phyloP scores from a whole-genome alignment of 2,888 invertebrate genomes.

The Drosophila pegasa region DNA sequence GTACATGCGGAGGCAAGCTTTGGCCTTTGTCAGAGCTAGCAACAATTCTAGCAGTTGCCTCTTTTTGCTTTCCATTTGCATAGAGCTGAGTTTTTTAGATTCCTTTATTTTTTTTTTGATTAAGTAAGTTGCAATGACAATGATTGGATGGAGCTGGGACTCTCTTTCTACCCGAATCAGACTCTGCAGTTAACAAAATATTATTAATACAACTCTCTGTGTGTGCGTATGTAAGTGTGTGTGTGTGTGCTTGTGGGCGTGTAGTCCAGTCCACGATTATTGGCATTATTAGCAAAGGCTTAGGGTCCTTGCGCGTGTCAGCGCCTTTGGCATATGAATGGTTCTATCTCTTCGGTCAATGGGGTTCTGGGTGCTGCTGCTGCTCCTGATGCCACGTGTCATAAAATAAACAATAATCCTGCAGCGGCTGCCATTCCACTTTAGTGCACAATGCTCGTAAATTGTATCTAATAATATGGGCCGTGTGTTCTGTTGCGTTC shows the following conservation, averaged over 20 bases:
- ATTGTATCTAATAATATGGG: constrained; percentile 80
- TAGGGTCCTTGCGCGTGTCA: constrained; percentile 72
- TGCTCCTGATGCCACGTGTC: constrained; percentile 65
- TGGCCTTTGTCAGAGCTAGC: constrained; percentile 59
- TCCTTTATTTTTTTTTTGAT: constrained; percentile 27
- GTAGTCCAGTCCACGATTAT: constrained; percentile 51
- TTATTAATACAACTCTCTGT: constrained; percentile 56
- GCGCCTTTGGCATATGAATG: constrained; percentile 54
- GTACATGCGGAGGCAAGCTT: constrained; percentile 66
- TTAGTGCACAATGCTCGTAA: constrained; percentile 73
- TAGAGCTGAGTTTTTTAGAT: constrained; percentile 34
- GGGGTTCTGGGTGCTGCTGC: constrained; percentile 9
- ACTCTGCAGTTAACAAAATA: constrained; percentile 60
- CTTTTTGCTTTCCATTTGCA: constrained; percentile 49
- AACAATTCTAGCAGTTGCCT: constrained; percentile 58
- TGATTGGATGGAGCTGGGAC: constrained; percentile 40
- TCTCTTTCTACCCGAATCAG: constrained; percentile 16
- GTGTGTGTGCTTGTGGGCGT: constrained; percentile 2
- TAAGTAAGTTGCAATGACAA: constrained; percentile 51
- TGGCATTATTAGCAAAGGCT: constrained; percentile 76
- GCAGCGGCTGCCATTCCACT: constrained; percentile 77
- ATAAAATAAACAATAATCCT: constrained; percentile 81
- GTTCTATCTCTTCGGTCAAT: constrained; percentile 6
- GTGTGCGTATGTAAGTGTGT: background rate
- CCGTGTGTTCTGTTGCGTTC: constrained; percentile 55